phyloP scores from a whole-genome alignment of 2,113 vertebrate species.

The Pelodiscus sinensis region DNA sequence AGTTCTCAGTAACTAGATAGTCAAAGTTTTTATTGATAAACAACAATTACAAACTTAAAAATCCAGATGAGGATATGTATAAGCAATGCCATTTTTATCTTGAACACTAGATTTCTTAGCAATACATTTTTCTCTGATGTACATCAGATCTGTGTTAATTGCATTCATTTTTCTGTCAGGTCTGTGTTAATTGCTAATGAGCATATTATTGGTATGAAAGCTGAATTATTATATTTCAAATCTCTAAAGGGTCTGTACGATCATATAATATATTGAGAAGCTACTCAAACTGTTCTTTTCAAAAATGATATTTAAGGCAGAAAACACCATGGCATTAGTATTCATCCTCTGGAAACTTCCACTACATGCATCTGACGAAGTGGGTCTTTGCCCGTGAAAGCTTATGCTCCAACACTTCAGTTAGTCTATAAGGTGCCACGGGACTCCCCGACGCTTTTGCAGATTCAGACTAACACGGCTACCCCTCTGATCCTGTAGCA shows the following conservation, averaged over 20 bases:
- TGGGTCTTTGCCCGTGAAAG: too few species aligned
- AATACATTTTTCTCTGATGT: neutral
- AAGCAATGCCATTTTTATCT: neutral
- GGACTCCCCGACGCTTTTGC: too few species aligned
- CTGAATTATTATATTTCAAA: neutral
- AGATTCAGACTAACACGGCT: too few species aligned
- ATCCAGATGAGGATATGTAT: neutral
- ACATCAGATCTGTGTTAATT: neutral
- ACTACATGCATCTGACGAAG: too few species aligned
- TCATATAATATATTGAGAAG: neutral
- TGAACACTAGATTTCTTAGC: neutral
- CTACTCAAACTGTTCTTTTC: neutral
- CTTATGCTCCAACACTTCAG: too few species aligned
- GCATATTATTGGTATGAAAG: neutral
- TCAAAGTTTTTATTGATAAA: neutral
- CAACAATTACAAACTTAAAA: neutral
- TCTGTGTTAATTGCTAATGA: neutral
- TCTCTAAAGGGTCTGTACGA: neutral
- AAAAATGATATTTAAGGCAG: neutral
- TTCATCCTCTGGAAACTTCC: too few species aligned
- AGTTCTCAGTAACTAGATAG: neutral
- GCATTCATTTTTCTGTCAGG: neutral
- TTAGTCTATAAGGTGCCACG: too few species aligned
- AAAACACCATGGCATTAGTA: neutral
- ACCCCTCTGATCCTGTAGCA: too few species aligned